A percentile compares a stretch with the other conserved stretches of the same genome.
Evolutionary conservation across 2,797 vertebrate species (phyloP).

Genomic region (Poliocrania exsul): DNA sequence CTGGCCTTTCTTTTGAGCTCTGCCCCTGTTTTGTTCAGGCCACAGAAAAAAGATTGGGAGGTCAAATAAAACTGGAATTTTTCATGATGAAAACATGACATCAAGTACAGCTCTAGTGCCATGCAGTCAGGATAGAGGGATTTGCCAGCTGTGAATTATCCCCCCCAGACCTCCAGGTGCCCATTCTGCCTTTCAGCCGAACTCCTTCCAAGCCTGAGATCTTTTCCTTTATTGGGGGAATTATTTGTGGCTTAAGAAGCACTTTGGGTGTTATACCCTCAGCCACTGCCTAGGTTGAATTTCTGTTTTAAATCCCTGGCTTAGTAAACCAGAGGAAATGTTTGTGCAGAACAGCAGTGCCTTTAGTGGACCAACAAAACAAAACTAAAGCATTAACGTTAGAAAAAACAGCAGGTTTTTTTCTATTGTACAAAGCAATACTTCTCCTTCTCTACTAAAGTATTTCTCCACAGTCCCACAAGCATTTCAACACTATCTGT

Average conservation of each 20-base stretch:
- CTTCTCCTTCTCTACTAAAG: neutral
- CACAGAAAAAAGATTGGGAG: neutral
- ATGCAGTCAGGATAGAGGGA: accelerated
- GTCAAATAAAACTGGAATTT: neutral
- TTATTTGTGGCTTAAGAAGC: neutral
- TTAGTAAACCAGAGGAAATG: neutral
- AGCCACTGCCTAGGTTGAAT: neutral
- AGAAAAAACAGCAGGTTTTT: neutral
- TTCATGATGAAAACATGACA: neutral
- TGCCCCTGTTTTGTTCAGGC: neutral
- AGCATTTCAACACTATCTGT: accelerated
- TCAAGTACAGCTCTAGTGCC: accelerated
- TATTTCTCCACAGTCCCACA: neutral
- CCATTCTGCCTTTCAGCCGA: neutral
- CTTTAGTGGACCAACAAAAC: neutral
- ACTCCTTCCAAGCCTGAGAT: neutral
- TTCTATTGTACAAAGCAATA: neutral
- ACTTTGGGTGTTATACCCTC: neutral
- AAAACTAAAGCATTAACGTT: neutral
- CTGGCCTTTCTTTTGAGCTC: neutral
- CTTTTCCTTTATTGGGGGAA: neutral
- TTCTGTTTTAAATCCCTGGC: neutral
- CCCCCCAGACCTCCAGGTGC: neutral
- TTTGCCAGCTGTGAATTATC: accelerated
- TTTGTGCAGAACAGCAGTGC: neutral